phyloP scores from a whole-genome alignment of 2,113 vertebrate species.

The Hiodon tergisus region DNA sequence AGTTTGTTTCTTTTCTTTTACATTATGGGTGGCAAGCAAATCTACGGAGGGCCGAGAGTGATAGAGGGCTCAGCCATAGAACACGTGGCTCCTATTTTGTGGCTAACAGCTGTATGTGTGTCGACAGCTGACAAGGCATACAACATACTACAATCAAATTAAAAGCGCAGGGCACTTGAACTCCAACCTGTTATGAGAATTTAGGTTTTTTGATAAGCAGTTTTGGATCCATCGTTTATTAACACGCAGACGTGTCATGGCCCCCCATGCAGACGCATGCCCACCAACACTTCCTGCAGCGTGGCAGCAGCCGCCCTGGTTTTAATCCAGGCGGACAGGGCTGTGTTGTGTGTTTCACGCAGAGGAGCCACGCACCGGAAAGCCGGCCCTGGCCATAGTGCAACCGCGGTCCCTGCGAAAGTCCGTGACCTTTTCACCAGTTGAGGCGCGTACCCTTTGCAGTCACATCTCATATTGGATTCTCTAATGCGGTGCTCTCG shows the following conservation, averaged over 20 bases:
- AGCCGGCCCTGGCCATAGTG: conserved; percentile 42
- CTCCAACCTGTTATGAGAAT: conserved; percentile 5
- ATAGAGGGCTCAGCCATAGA: conserved; percentile 36
- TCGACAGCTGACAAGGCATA: conserved; percentile 58
- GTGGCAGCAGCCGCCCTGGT: background rate
- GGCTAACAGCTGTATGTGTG: conserved; percentile 54
- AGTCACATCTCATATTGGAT: conserved; percentile 68
- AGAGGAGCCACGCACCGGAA: background rate
- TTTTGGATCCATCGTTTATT: too few relatives aligned
- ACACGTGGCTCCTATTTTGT: conserved; percentile 53
- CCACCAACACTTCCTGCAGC: too few relatives aligned
- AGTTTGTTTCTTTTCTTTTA: conserved; percentile 53
- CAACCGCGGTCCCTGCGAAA: conserved; percentile 44
- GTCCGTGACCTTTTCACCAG: conserved; percentile 64
- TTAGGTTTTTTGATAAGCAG: background rate
- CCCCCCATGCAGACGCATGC: background rate
- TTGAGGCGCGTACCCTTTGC: conserved; percentile 54
- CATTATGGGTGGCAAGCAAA: conserved; percentile 40
- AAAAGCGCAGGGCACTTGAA: conserved; percentile 37
- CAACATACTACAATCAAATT: conserved; percentile 51
- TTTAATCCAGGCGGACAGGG: conserved; percentile 13
- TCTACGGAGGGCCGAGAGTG: conserved; percentile 10
- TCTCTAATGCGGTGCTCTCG: conserved; percentile 55
- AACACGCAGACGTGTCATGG: background rate
- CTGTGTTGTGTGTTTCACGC: background rate